Evolutionary conservation across 2,113 vertebrate species (phyloP), one percentile per base, ranked within the genome.

Genomic region (Lepus europaeus): DNA sequence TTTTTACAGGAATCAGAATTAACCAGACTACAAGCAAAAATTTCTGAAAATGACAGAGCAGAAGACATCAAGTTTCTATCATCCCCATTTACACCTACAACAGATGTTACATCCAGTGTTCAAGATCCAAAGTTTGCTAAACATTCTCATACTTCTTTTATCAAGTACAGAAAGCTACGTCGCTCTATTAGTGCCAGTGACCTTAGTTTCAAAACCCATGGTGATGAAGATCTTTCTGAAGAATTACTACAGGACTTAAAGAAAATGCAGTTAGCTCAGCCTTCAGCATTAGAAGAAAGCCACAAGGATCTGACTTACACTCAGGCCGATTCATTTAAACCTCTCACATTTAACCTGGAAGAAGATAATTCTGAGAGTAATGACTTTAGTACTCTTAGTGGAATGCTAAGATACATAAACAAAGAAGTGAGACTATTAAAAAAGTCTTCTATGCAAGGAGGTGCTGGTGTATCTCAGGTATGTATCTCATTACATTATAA

Each of bases 1-100:
- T 89, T 89, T 74, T 56, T 96, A 5, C 88, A 99, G 99, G 99
- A 99, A 97, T 99, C 99, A 6, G 99, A 99, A 97, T 97, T 99
- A 95, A 98, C 98, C 7, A 99, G 98, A 96, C 98, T 99, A 73
- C 98, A 99, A 94, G 97, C 98, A 76, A 98, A 97, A 97, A 98
- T 99, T 97, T 99, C 99, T 94, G 98, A 98, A 91, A 97, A 98
- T 94, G 98, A 98, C 96, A 98, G 98, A 95, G 96, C 97, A 68
- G 97, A 98, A 36, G 98, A 98, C 68, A 97, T 92, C 33, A 98
- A 97, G 80, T 96, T 96, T 78, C 53, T 95, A 23, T 89, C 97
- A 78, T 25, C 74, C 29, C 16, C 77, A 3, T 89, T 96, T 82
- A n/a, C 51, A 49, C 49, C 95, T 84, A 63, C 96, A 76, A 20